These are phyloP conservation scores for Teinopalpus imperialis DNA, from an alignment of 2,888 invertebrate species.

Conservation along the genomic window DNA sequence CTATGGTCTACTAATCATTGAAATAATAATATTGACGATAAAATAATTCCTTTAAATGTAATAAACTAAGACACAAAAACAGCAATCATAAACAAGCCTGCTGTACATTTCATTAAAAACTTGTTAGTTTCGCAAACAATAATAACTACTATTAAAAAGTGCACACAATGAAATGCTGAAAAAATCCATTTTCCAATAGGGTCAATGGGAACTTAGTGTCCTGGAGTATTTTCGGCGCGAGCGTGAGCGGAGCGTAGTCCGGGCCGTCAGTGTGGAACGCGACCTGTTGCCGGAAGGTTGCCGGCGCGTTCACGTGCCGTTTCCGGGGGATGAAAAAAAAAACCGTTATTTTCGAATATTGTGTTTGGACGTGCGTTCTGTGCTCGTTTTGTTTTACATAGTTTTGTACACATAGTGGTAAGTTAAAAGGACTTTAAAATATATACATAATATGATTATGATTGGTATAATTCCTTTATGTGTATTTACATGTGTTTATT, in stretches of 20 bases:
- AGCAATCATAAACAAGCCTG: too few species aligned
- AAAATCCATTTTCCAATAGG: constrained; percentile 73
- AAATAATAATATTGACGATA: too few species aligned
- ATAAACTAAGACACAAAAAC: too few species aligned
- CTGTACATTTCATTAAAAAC: too few species aligned
- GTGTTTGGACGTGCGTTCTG: constrained; percentile 32
- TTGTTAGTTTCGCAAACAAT: too few species aligned
- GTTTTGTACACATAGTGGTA: constrained; percentile 6
- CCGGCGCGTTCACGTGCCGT: constrained; percentile 41
- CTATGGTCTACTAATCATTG: too few species aligned
- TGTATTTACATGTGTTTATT: too few species aligned
- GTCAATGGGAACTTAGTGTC: constrained; percentile 67
- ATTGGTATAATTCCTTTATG: too few species aligned
- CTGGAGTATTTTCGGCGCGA: constrained; percentile 77
- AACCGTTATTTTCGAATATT: constrained; percentile 43
- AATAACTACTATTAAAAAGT: constrained; percentile 34
- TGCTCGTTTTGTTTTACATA: constrained; percentile 27
- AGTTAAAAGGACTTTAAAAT: background rate
- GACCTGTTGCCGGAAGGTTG: constrained; percentile 79
- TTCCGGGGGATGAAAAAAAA: constrained; percentile 45
- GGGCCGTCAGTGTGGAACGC: constrained; percentile 69
- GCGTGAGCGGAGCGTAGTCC: constrained; percentile 43
- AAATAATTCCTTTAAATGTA: too few species aligned
- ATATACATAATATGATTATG: too few species aligned
- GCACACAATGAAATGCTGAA: constrained; percentile 54